A percentile compares a stretch with the other conserved stretches of the same genome.
Conservation (phyloP, 1,140 invertebrate species). For the Hylaeus volcanicus region DNA sequence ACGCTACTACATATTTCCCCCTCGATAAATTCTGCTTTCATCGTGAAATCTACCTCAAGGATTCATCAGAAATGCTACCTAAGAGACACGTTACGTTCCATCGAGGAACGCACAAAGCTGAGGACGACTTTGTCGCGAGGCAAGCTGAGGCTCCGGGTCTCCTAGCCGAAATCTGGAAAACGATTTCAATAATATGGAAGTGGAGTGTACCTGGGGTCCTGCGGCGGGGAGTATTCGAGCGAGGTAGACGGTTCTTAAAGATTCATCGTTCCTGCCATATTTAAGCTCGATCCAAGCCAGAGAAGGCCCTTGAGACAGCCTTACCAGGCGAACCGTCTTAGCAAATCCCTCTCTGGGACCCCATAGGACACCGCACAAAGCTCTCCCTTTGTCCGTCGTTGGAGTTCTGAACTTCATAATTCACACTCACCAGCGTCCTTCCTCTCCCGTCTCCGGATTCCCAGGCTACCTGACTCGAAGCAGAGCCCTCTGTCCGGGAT, state of each 20-base stretch:
- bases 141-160: neutral
- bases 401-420: constrained; percentile 55
- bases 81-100: neutral
- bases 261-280: constrained; percentile 58
- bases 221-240: constrained; percentile 22
- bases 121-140: neutral
- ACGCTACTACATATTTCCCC: too few relatives aligned
- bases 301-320: constrained; percentile 37
- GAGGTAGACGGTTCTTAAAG: constrained; percentile 56
- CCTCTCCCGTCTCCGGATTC: neutral
- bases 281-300: constrained; percentile 51
- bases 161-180: constrained; percentile 11
- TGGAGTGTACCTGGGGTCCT: constrained; percentile 8
- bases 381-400: constrained; percentile 47
- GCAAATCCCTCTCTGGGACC: constrained; percentile 33
- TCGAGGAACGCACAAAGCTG: neutral
- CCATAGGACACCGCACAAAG: constrained; percentile 29
- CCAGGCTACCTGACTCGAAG: neutral
- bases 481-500: neutral
- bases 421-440: constrained; percentile 16
- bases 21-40: too few relatives aligned
- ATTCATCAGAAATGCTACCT: constrained; percentile 9
- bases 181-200: constrained; percentile 38
- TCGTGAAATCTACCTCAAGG: neutral
- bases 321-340: constrained; percentile 31